Conservation (phyloP, 2,888 invertebrate genomes). For the Salticus scenicus region DNA sequence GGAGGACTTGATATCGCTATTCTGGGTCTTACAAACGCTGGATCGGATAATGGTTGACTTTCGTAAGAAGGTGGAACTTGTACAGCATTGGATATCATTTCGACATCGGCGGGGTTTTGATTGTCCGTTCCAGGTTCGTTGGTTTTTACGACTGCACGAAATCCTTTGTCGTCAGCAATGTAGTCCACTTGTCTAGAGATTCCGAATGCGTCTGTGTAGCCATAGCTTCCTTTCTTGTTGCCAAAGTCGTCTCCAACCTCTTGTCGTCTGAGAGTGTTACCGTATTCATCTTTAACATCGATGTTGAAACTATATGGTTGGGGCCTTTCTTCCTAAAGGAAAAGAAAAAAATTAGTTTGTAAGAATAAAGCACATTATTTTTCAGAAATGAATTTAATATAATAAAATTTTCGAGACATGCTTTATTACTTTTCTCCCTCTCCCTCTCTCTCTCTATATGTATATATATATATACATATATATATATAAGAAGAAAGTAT, state of each 20-base stretch:
- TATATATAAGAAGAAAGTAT: no score
- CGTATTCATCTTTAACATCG: conserved; percentile 70
- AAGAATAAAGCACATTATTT: no score
- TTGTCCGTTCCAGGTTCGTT: conserved; percentile 71
- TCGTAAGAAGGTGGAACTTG: conserved; percentile 20
- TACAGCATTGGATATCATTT: conserved; percentile 38
- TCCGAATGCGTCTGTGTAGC: conserved; percentile 69
- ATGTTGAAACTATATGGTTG: conserved; percentile 71
- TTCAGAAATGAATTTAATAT: no score
- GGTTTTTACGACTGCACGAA: conserved; percentile 70
- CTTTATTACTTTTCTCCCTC: no score
- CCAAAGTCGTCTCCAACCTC: conserved; percentile 70
- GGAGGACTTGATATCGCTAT: no score
- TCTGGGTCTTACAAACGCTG: no score
- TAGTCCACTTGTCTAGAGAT: conserved; percentile 69
- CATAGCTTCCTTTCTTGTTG: conserved; percentile 71
- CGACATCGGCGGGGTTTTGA: conserved; percentile 53
- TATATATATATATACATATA: no score
- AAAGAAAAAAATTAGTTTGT: neutral
- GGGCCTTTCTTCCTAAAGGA: conserved; percentile 55
- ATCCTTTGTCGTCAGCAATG: conserved; percentile 69
- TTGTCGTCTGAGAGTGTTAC: conserved; percentile 49
- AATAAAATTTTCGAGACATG: no score
- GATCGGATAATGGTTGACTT: neutral
- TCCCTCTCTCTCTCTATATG: no score